Evolutionary conservation across 2,888 invertebrate genomes (phyloP).

Genomic region (Sylvicola cinctus): DNA sequence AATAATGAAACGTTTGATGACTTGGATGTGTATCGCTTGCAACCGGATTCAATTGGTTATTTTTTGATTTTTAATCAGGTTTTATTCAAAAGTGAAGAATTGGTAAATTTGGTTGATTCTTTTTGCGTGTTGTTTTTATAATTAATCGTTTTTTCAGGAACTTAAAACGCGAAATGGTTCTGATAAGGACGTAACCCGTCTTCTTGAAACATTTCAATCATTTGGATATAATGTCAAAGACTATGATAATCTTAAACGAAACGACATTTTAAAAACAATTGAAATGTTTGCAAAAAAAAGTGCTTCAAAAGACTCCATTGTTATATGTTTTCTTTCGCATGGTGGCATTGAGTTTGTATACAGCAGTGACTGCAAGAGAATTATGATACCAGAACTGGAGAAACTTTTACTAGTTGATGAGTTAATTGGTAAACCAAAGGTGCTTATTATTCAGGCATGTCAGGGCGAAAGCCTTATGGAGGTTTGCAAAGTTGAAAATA

Average conservation of each 20-base stretch:
- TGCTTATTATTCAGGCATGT: constrained; percentile 35
- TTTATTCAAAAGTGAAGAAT: constrained; percentile 12
- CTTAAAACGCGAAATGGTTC: constrained; percentile 17
- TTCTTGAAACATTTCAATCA: constrained; percentile 13
- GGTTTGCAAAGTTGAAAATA: not conserved
- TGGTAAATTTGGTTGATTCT: constrained; percentile 10
- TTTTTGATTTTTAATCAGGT: constrained; percentile 21
- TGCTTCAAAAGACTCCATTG: constrained; percentile 16
- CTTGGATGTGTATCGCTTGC: constrained; percentile 12
- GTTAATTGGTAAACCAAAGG: constrained; percentile 29
- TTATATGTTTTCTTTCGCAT: constrained; percentile 21
- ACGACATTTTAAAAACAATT: constrained; percentile 13
- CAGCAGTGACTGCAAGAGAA: constrained; percentile 28
- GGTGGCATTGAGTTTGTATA: constrained; percentile 27
- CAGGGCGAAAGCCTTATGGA: constrained; percentile 21
- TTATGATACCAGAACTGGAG: constrained; percentile 26
- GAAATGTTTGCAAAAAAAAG: constrained; percentile 14
- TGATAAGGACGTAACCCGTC: constrained; percentile 13
- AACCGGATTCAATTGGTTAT: constrained; percentile 14
- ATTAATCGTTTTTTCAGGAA: not conserved
- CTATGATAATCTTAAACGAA: constrained; percentile 14
- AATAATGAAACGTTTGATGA: constrained; percentile 1
- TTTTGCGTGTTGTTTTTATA: constrained; percentile 1
- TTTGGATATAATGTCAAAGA: constrained; percentile 16
- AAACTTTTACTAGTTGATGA: constrained; percentile 24